Evolutionary conservation across 1,140 invertebrate genomes (phyloP), one percentile per base, ranked within the genome.

Genomic region (Zaprionus kolodkinae): DNA sequence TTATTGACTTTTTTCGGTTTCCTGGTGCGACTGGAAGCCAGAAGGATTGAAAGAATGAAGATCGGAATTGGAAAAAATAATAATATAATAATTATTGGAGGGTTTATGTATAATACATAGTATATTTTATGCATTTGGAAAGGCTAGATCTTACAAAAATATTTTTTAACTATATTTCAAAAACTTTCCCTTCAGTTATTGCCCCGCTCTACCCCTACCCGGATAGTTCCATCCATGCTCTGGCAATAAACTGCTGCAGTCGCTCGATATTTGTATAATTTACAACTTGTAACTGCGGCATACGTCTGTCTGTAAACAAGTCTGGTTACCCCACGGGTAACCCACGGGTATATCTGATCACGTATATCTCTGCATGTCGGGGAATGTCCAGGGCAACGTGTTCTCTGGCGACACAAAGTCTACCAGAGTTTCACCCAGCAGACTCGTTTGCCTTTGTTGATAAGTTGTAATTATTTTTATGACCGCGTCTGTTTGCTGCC

Each of bases 391-490:
- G 27, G 33, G 35, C 52, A 45, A 43, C 40, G 7, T 56, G 40
- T 50, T 56, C 64, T 30, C 35, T 73, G 83, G 83, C 83, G 83
- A 87, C 83, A 88, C 52, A n/a, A 45, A 60, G 83, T 87, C 83
- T 87, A 73, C 21, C 30, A 76, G 72, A 65, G 61, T 33, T 64
- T 50, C 77, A 68, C 33, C 6, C 33, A 6, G 61, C 52, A 40
- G 38, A 6, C 75, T 69, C 65, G 68, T 57, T 75, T 66, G n/a
- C 52, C 48, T 17, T 88, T 88, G 73, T 88, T 87, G 84, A 87
- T 82, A 86, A 86, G 83, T 79, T 86, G 80, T 87, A 86, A 87
- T 86, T 87, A 84, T 74, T 76, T 88, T 88, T 87, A 87, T 77
- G 77, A 36, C 68, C 25, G 25, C 27, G 66, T 55, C 68, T 88